These are phyloP conservation scores for Oscheius sp. DNA, from an alignment of 1,140 invertebrate species.

Conservation along the genomic window DNA sequence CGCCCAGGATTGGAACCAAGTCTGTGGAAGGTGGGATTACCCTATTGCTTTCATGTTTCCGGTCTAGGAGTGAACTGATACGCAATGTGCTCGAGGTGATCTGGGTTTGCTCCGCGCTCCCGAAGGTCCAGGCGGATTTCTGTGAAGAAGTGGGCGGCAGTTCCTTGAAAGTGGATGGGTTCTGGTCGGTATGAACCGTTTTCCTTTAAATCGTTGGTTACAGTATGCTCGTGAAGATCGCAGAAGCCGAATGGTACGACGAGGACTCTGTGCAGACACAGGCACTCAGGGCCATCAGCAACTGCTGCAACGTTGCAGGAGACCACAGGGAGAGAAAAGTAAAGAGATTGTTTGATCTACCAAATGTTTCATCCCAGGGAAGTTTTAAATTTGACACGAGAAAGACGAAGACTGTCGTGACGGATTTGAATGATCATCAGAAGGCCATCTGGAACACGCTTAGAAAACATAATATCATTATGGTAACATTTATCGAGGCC, in stretches of 20 bases:
- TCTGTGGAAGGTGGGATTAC: background rate
- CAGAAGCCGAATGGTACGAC: background rate
- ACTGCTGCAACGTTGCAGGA: too few relatives aligned
- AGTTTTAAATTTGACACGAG: background rate
- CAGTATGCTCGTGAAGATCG: background rate
- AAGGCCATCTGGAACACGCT: background rate
- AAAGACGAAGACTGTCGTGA: background rate
- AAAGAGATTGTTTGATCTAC: too few relatives aligned
- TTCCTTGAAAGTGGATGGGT: background rate
- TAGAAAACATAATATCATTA: background rate
- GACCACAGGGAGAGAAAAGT: too few relatives aligned
- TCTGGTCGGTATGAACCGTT: background rate
- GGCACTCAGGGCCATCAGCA: background rate
- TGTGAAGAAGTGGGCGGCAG: background rate
- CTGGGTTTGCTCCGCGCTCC: background rate
- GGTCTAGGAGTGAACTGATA: slow-evolving; percentile 6
- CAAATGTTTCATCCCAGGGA: too few relatives aligned
- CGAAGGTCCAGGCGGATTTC: background rate
- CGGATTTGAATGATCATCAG: background rate
- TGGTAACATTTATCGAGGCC: background rate
- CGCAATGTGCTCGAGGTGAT: slow-evolving; percentile 2
- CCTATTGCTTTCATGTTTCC: background rate
- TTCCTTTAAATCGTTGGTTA: background rate
- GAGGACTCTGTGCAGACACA: background rate
- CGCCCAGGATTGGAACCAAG: background rate